Conservation (phyloP, 2,888 invertebrate genomes). For the Rhopalosiphum nymphaeae region DNA sequence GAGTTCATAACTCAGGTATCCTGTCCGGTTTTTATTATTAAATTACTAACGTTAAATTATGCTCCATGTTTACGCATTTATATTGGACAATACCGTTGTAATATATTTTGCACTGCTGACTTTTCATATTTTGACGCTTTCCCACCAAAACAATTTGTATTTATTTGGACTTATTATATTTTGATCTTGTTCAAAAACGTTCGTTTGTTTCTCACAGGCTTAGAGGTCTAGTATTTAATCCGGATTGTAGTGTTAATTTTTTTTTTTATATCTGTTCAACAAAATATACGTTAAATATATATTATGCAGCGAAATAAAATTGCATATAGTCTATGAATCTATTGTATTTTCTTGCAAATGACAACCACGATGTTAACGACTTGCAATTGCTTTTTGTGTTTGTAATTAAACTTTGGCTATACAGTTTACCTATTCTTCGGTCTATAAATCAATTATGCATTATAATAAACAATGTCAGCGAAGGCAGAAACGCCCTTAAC, state of each 20-base stretch:
- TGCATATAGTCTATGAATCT: background rate
- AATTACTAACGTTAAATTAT: background rate
- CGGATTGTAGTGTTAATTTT: background rate
- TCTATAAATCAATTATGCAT: constrained; percentile 26
- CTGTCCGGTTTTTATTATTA: background rate
- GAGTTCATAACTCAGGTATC: background rate
- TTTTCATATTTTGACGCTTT: background rate
- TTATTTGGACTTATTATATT: background rate
- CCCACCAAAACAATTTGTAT: background rate
- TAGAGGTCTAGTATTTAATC: background rate
- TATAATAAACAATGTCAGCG: background rate
- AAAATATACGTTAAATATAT: background rate
- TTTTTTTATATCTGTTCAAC: background rate
- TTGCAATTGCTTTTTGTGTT: background rate
- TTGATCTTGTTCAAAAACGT: background rate
- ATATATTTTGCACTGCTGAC: background rate
- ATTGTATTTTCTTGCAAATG: background rate
- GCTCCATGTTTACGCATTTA: background rate
- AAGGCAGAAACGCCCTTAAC: constrained; percentile 18
- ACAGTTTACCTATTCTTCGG: background rate
- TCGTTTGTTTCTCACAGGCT: background rate
- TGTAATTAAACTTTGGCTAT: background rate
- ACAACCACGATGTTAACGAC: background rate
- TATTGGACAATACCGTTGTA: background rate
- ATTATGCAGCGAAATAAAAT: background rate